A percentile compares a stretch with the other conserved stretches of the same genome.
Evolutionary conservation across 1,140 invertebrate species (phyloP).

Genomic region (Anastrepha ludens): DNA sequence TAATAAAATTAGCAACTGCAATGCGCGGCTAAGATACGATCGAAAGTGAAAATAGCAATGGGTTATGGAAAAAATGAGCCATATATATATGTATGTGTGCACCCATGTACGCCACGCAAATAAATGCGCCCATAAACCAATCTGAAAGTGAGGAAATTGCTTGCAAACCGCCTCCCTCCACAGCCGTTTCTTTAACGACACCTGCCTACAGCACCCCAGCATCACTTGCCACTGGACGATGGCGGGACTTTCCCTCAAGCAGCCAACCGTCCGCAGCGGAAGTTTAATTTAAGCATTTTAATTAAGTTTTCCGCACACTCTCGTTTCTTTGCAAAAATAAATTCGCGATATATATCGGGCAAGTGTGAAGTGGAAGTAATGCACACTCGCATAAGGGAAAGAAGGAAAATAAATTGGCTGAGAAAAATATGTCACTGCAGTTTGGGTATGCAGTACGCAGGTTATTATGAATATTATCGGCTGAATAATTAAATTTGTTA

Average conservation of each 20-base stretch:
- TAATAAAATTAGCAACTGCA: neutral
- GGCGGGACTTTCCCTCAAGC: neutral
- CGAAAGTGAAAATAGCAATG: neutral
- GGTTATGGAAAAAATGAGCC: neutral
- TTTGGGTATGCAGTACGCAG: constrained; percentile 1
- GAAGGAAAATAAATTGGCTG: neutral
- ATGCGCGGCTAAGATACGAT: neutral
- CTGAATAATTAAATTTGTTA: neutral
- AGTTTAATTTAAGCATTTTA: constrained; percentile 45
- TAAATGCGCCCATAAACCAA: too few relatives aligned
- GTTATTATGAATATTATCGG: constrained; percentile 19
- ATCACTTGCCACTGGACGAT: neutral
- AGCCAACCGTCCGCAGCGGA: neutral
- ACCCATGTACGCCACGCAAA: neutral
- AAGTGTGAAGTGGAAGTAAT: neutral
- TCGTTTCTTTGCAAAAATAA: constrained; percentile 4
- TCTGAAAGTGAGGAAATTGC: too few relatives aligned
- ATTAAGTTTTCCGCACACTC: constrained; percentile 31
- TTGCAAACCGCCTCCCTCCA: too few relatives aligned
- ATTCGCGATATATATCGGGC: neutral
- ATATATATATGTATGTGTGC: neutral
- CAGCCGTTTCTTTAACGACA: too few relatives aligned
- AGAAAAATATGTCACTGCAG: constrained; percentile 15
- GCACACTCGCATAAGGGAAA: neutral
- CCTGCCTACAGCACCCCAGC: neutral